A percentile compares a stretch with the other conserved stretches of the same genome.
Evolutionary conservation across 2,888 invertebrate genomes (phyloP).

Genomic region (Mamestra brassicae): DNA sequence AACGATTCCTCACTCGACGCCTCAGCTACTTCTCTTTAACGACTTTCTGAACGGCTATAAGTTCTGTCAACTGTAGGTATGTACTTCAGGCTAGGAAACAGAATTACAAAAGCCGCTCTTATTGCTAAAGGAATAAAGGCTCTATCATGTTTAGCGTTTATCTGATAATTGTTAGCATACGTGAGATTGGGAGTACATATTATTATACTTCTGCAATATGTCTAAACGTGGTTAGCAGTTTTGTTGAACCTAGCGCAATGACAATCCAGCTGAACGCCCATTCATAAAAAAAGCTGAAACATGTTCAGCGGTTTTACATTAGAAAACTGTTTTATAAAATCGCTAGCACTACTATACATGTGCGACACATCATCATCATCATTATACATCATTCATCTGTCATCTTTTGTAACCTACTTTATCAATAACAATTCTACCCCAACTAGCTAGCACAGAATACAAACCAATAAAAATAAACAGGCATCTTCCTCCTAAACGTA

Average conservation of each 20-base stretch:
- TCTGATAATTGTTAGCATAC: not conserved
- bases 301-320: too few relatives aligned
- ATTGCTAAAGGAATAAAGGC: not conserved
- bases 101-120: not conserved
- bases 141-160: not conserved
- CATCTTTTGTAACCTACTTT: too few relatives aligned
- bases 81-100: not conserved
- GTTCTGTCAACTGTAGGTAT: not conserved
- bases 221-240: too few relatives aligned
- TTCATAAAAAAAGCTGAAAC: too few relatives aligned
- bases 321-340: too few relatives aligned
- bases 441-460: not conserved
- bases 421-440: not conserved
- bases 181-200: not conserved
- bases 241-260: too few relatives aligned
- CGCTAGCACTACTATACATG: too few relatives aligned
- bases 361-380: too few relatives aligned
- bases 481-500: not conserved
- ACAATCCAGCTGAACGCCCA: too few relatives aligned
- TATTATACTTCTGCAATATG: too few relatives aligned
- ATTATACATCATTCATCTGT: too few relatives aligned
- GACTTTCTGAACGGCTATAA: conserved; percentile 25
- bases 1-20: conserved; percentile 50
- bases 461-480: not conserved
- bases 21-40: conserved; percentile 53